phyloP scores from a whole-genome alignment of 2,888 invertebrate genomes.

The Athetis lepigone region DNA sequence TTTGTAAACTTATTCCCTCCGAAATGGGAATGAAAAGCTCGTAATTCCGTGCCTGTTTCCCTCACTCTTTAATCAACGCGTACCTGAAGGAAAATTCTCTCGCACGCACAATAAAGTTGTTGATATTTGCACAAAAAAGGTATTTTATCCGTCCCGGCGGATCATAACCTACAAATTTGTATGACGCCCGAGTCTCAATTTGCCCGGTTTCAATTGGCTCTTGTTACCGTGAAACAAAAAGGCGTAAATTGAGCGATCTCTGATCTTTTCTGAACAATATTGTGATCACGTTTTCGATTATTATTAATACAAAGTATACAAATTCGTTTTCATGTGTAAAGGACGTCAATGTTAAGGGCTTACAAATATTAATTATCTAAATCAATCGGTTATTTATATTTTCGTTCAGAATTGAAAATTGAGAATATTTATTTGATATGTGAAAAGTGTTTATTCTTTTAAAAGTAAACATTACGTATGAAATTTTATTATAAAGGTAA shows the following conservation, averaged over 20 bases:
- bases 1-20: conserved; percentile 63
- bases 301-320: conserved; percentile 1
- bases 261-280: conserved; percentile 27
- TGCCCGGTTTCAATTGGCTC: conserved; percentile 66
- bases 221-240: conserved; percentile 54
- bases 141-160: conserved; percentile 66
- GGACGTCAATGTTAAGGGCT: background rate
- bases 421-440: conserved; percentile 13
- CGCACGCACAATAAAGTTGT: conserved; percentile 63
- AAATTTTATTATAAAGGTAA: no score
- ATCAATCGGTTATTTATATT: conserved; percentile 25
- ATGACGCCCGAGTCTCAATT: conserved; percentile 64
- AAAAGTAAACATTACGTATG: conserved; percentile 32
- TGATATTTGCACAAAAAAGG: conserved; percentile 71
- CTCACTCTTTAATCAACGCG: conserved; percentile 69
- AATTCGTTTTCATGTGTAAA: background rate
- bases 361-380: background rate
- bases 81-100: conserved; percentile 66
- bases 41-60: conserved; percentile 58
- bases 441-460: background rate
- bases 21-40: conserved; percentile 63
- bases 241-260: conserved; percentile 32
- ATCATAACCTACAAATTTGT: conserved; percentile 64
- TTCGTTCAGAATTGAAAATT: background rate
- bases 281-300: conserved; percentile 36